phyloP scores from a whole-genome alignment of 2,113 vertebrate species.

The Platysternon megacephalum region DNA sequence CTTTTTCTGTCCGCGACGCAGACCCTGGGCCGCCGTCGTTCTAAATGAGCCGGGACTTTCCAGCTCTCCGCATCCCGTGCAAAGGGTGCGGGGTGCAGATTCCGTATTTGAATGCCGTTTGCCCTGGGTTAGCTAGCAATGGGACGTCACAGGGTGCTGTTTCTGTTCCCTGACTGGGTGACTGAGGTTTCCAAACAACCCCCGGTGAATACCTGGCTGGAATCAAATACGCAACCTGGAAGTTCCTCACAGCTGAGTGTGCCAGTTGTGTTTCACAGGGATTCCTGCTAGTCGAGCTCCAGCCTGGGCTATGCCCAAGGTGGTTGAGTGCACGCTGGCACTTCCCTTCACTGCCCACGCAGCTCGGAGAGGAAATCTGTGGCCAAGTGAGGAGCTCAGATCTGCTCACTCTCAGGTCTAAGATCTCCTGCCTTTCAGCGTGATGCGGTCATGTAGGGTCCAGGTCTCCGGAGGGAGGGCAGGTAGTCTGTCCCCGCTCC shows the following conservation, averaged over 20 bases:
- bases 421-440: not conserved
- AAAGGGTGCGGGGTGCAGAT: too few species aligned
- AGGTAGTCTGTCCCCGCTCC: slow-evolving; percentile 11
- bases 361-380: not conserved
- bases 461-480: not conserved
- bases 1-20: too few species aligned
- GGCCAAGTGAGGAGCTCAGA: not conserved
- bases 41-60: too few species aligned
- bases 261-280: too few species aligned
- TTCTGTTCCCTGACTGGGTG: not conserved
- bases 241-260: too few species aligned
- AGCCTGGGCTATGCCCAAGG: too few species aligned
- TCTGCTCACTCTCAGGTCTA: not conserved
- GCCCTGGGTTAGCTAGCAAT: too few species aligned
- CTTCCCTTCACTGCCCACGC: not conserved
- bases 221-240: not conserved
- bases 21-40: too few species aligned
- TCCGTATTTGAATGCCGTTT: too few species aligned
- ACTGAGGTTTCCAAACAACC: not conserved
- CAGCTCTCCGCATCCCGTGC: too few species aligned
- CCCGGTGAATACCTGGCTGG: not conserved
- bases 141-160: not conserved
- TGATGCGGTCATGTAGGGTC: not conserved
- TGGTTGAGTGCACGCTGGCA: too few species aligned
- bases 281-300: too few species aligned